A percentile compares a stretch with the other conserved stretches of the same genome.
Evolutionary conservation across 2,888 invertebrate genomes (phyloP).

Genomic region (Tinea pellionella): DNA sequence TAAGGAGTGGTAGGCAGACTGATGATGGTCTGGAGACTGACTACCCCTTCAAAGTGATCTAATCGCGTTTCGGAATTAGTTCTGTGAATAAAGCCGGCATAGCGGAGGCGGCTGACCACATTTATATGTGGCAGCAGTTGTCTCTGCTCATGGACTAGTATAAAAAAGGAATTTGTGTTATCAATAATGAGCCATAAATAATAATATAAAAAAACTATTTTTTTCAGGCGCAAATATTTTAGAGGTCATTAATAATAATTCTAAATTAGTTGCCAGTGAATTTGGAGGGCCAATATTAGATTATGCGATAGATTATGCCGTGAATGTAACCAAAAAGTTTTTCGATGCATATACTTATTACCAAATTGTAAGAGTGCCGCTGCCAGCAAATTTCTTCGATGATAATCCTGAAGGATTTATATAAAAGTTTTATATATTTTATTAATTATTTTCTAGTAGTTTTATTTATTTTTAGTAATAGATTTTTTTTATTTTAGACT

Average conservation of each 20-base stretch:
- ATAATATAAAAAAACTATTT: no score
- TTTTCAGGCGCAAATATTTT: slow-evolving; percentile 48
- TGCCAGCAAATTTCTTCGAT: slow-evolving; percentile 55
- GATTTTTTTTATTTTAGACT: neutral
- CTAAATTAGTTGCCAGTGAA: slow-evolving; percentile 54
- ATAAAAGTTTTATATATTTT: neutral
- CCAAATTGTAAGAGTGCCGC: slow-evolving; percentile 47
- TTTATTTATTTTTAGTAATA: neutral
- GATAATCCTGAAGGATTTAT: neutral
- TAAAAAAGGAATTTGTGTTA: no score
- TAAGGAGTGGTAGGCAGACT: no score
- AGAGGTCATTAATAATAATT: slow-evolving; percentile 50
- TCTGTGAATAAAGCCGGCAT: no score
- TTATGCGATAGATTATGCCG: slow-evolving; percentile 57
- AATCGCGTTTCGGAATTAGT: no score
- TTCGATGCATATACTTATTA: slow-evolving; percentile 57
- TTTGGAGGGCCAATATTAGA: slow-evolving; percentile 60
- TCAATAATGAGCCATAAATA: no score
- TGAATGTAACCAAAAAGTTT: slow-evolving; percentile 61
- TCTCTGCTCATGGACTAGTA: no score
- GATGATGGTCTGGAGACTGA: no score
- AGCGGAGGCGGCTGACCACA: no score
- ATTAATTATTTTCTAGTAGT: neutral
- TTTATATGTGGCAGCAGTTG: no score
- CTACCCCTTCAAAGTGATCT: no score